Conservation (phyloP, 2,113 vertebrate genomes). For the Phalacrocorax pelagicus region DNA sequence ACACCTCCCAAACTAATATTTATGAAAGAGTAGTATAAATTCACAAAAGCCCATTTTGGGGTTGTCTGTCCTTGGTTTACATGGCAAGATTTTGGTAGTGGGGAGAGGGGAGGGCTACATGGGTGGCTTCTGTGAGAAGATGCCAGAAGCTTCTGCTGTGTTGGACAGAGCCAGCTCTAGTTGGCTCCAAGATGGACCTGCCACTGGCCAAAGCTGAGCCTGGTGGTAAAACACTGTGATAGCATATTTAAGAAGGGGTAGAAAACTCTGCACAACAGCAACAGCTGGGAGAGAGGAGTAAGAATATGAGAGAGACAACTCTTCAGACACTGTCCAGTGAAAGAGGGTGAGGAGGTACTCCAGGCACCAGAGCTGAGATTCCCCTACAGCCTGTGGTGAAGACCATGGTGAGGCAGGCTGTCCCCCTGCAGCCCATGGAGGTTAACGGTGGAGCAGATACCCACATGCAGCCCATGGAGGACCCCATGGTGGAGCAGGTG, state of each 20-base stretch:
- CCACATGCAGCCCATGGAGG: not conserved
- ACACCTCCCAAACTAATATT: not conserved
- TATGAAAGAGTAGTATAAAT: not conserved
- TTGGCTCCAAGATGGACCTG: accelerated
- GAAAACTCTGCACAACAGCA: not conserved
- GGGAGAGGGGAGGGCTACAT: not conserved
- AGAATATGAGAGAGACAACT: not conserved
- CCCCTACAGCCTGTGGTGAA: not conserved
- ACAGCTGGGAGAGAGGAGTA: not conserved
- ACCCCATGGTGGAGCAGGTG: not conserved
- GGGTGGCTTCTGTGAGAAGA: not conserved
- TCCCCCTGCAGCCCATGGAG: not conserved
- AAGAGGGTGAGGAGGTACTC: not conserved
- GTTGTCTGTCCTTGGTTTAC: not conserved
- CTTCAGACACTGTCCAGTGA: not conserved
- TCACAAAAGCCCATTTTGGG: not conserved
- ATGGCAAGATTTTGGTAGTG: not conserved
- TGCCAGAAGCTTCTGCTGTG: not conserved
- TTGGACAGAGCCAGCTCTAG: not conserved
- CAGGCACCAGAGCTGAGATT: not conserved
- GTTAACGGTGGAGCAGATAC: not conserved
- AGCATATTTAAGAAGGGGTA: not conserved
- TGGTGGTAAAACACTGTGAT: accelerated
- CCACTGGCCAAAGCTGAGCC: not conserved
- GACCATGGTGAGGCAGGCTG: not conserved